Conservation (phyloP, 1,140 invertebrate genomes). For the Panulirus ornatus region DNA sequence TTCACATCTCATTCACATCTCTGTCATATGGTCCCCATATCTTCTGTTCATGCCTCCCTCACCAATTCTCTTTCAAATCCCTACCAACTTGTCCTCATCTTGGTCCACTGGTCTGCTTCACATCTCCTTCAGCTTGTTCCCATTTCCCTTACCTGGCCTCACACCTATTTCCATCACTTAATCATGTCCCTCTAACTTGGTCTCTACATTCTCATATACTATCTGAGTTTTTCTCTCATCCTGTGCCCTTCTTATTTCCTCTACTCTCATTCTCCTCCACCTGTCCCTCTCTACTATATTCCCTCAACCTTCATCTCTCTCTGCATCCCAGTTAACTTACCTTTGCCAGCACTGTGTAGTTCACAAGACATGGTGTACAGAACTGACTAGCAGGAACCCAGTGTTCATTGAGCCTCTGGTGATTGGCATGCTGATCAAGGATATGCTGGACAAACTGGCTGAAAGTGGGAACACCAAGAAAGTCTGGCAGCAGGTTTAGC, state of each 20-base stretch:
- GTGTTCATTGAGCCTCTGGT: not conserved
- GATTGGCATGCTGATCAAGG: not conserved
- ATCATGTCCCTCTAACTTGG: no score
- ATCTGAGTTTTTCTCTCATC: no score
- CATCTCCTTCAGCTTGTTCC: no score
- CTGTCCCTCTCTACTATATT: not conserved
- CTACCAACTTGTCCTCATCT: no score
- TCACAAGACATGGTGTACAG: slow-evolving; percentile 29
- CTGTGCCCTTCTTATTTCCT: no score
- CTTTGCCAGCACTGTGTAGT: slow-evolving; percentile 19
- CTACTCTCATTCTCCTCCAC: not conserved
- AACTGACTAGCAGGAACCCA: slow-evolving; percentile 18
- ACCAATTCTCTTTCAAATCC: no score
- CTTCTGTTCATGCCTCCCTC: no score
- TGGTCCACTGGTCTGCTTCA: no score
- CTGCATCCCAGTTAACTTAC: not conserved
- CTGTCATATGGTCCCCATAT: no score
- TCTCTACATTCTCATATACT: no score
- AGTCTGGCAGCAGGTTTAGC: not conserved
- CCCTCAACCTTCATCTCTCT: not conserved
- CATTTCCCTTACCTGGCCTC: no score
- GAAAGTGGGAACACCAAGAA: not conserved
- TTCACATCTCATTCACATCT: not conserved
- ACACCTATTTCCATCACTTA: no score
- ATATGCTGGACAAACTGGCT: slow-evolving; percentile 39